Evolutionary conservation across 2,797 vertebrate species (phyloP).

Genomic region (Channa striata): DNA sequence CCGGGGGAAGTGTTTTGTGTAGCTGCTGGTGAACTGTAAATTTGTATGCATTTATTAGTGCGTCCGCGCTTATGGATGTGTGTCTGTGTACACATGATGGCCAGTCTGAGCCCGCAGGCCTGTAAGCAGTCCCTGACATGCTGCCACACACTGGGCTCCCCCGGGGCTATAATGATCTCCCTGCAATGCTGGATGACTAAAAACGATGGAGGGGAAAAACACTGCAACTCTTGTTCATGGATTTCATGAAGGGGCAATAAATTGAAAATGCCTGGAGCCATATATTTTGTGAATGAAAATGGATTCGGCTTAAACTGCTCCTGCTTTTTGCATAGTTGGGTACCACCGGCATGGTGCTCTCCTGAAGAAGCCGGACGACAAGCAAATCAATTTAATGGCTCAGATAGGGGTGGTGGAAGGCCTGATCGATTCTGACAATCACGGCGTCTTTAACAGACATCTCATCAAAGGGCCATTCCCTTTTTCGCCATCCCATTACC

Average conservation of each 20-base stretch:
- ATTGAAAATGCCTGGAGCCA: slow-evolving; percentile 34
- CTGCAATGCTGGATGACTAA: slow-evolving; percentile 17
- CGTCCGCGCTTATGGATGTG: slow-evolving; percentile 19
- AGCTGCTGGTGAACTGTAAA: slow-evolving; percentile 39
- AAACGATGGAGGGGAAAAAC: neutral
- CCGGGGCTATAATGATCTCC: slow-evolving; percentile 30
- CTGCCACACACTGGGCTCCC: slow-evolving; percentile 26
- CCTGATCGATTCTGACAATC: slow-evolving; percentile 76
- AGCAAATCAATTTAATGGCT: slow-evolving; percentile 71
- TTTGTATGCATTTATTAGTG: slow-evolving; percentile 27
- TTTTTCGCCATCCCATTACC: slow-evolving; percentile 67
- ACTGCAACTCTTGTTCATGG: slow-evolving; percentile 18
- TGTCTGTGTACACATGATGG: slow-evolving; percentile 18
- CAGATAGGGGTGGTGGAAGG: slow-evolving; percentile 37
- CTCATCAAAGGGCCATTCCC: slow-evolving; percentile 75
- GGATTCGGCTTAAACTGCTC: slow-evolving; percentile 30
- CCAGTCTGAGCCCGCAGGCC: slow-evolving; percentile 21
- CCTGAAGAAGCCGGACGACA: slow-evolving; percentile 56
- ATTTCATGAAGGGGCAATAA: slow-evolving; percentile 30
- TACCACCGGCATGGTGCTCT: slow-evolving; percentile 45
- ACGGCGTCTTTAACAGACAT: slow-evolving; percentile 69
- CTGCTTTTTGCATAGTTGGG: slow-evolving; percentile 46
- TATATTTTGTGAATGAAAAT: slow-evolving; percentile 48
- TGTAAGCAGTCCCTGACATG: slow-evolving; percentile 36
- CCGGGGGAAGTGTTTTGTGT: slow-evolving; percentile 43